Evolutionary conservation across 2,113 vertebrate species (phyloP), one percentile per base, ranked within the genome.

Genomic region (Neodon shergylaensis): DNA sequence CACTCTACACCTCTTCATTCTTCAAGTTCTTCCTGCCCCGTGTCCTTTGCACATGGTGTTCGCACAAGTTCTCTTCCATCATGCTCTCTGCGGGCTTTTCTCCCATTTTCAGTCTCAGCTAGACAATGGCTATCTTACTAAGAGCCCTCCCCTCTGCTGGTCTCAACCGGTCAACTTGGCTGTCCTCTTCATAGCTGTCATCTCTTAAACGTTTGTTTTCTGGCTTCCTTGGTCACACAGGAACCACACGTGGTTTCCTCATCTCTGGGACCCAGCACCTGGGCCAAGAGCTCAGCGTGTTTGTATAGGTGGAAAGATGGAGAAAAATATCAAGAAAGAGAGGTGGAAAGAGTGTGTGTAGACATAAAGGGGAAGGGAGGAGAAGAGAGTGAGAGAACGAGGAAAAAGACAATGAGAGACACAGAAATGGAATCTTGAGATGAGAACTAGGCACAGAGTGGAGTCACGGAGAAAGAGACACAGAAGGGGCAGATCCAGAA

Each of bases 241-340:
- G 58, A 58, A 17, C 36, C 16, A 0, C 6, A 42, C 1, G 0
- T 7, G 7, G 5, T 11, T 52, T 22, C 19, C 5, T n/a, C 74
- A n/a, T 8, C 7, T 4, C 4, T 13, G 17, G 0, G 17, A 52
- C 9, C 63, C 19, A 12, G 28, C 44, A 16, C 4, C 0, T 0
- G 31, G 52, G 54, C 42, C 21, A 24, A 61, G 66, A 26, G 9
- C 26, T 73, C 26, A 24, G 19, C 7, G 0, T 47, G 31, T 8
- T 19, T 49, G 19, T 39, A 39, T n/a, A 63, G 36, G 21, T 42
- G 49, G 19, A 11, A n/a, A 63, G n/a, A 0, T 39, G 7, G 4
- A 42, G 36, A n/a, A 28, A 36, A 31, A 10, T 28, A 47, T 4
- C 13, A 26, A 79, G 47, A n/a, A 47, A 58, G 0, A 5, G 42